phyloP scores from a whole-genome alignment of 1,140 invertebrate genomes.

The Spodoptera frugiperda region DNA sequence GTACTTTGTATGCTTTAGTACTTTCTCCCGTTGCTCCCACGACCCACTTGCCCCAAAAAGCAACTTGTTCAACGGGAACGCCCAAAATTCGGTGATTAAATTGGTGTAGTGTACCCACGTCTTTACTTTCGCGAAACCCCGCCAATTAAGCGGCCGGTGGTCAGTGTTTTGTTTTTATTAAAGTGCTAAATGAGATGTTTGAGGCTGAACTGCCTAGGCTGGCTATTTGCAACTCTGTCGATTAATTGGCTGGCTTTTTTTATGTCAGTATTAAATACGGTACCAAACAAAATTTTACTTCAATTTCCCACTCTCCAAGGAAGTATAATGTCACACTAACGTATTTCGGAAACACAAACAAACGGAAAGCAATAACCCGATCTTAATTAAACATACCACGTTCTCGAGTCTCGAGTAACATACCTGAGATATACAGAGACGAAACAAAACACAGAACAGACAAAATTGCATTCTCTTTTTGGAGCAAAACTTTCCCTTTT shows the following conservation, averaged over 20 bases:
- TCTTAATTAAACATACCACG: conserved; percentile 40
- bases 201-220: conserved; percentile 7
- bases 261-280: neutral
- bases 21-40: conserved; percentile 79
- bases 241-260: neutral
- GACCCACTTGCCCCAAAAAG: conserved; percentile 69
- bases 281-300: no score
- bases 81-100: conserved; percentile 81
- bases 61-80: conserved; percentile 75
- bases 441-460: conserved; percentile 30
- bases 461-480: conserved; percentile 34
- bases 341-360: conserved; percentile 11
- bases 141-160: conserved; percentile 67
- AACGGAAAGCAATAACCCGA: conserved; percentile 19
- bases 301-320: neutral
- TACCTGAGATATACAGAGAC: conserved; percentile 17
- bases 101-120: conserved; percentile 59
- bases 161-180: conserved; percentile 46
- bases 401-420: conserved; percentile 24
- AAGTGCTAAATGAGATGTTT: conserved; percentile 47
- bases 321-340: conserved; percentile 9
- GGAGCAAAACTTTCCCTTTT: conserved; percentile 45
- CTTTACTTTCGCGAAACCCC: conserved; percentile 75
- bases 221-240: conserved; percentile 11
- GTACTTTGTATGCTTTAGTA: conserved; percentile 70